phyloP scores from a whole-genome alignment of 2,888 invertebrate genomes.

The Biston betularia region DNA sequence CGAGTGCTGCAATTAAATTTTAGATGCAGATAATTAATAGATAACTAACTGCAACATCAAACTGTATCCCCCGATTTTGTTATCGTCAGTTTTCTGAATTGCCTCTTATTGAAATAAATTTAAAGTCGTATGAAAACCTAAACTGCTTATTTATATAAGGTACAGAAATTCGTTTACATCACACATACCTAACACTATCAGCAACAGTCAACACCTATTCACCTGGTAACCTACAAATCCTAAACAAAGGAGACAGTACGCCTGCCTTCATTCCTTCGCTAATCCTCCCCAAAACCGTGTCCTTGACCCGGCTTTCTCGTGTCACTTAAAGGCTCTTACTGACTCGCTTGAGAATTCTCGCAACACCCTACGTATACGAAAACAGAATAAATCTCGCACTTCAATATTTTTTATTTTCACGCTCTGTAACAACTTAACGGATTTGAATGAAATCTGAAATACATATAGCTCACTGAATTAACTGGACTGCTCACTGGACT shows the following conservation, averaged over 20 bases:
- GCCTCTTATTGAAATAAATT: too few species aligned
- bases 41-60: too few species aligned
- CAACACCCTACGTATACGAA: neutral
- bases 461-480: too few species aligned
- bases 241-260: slow-evolving; percentile 3
- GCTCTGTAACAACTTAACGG: too few species aligned
- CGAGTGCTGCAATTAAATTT: too few species aligned
- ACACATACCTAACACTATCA: neutral
- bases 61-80: too few species aligned
- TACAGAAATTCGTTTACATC: neutral
- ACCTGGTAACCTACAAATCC: neutral
- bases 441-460: too few species aligned
- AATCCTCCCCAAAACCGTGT: slow-evolving; percentile 9
- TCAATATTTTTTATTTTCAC: too few species aligned
- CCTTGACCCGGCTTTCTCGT: slow-evolving; percentile 20
- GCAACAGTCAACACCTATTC: neutral
- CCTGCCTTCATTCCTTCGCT: neutral
- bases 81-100: too few species aligned
- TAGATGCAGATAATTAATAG: too few species aligned
- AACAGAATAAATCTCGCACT: neutral
- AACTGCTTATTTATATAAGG: too few species aligned
- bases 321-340: neutral
- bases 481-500: too few species aligned
- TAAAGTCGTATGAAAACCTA: neutral
- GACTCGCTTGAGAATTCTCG: neutral